phyloP scores from a whole-genome alignment of 2,888 invertebrate genomes.

The Brachypalpus laphriformis region DNA sequence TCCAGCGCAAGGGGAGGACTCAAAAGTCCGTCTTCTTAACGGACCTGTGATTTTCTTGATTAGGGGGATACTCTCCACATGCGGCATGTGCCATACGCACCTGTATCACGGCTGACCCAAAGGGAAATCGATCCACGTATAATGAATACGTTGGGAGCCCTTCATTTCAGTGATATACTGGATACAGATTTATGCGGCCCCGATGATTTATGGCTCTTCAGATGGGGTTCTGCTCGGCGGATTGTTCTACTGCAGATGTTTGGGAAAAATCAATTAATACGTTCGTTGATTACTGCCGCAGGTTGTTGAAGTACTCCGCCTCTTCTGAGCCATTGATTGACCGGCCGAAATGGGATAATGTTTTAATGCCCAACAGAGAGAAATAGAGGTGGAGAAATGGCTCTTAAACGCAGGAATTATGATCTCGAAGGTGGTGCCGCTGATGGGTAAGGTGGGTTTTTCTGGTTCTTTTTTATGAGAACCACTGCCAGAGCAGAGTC shows the following conservation, averaged over 20 bases:
- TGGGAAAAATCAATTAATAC: constrained; percentile 33
- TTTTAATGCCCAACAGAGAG: not conserved
- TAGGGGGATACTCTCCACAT: constrained; percentile 3
- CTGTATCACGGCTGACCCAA: constrained; percentile 25
- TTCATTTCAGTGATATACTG: constrained; percentile 28
- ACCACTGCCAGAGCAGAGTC: not conserved
- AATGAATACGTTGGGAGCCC: constrained; percentile 31
- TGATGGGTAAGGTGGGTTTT: not conserved
- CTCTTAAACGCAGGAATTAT: constrained; percentile 12
- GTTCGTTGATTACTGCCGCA: constrained; percentile 7
- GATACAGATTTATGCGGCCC: not conserved
- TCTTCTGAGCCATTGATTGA: constrained; percentile 10
- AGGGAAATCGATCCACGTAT: constrained; percentile 18
- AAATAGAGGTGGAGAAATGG: not conserved
- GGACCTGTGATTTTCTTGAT: constrained; percentile 51
- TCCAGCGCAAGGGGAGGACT: not conserved
- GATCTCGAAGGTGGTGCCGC: constrained; percentile 6
- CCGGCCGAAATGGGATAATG: not conserved
- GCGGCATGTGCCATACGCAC: constrained; percentile 52
- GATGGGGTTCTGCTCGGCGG: constrained; percentile 19
- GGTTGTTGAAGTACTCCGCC: constrained; percentile 7
- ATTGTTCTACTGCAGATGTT: not conserved
- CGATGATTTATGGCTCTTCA: constrained; percentile 19
- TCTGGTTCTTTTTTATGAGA: not conserved
- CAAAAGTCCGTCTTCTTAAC: constrained; percentile 30